These are phyloP conservation scores for Cataglyphis rosenhaueri DNA, from an alignment of 2,888 invertebrate genomes.

Conservation along the genomic window DNA sequence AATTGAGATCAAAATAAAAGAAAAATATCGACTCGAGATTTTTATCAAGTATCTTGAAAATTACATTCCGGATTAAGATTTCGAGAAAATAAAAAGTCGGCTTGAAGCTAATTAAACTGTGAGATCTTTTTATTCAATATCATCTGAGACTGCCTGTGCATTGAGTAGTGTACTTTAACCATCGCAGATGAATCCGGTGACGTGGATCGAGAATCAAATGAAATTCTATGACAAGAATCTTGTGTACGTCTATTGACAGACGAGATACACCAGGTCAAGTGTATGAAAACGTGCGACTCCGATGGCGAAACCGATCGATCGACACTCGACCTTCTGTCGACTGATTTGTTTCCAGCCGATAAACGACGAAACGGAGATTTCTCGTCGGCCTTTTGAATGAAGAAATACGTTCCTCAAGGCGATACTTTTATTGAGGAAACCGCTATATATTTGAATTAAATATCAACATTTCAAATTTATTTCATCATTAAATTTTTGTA, in stretches of 20 bases:
- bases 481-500: not conserved
- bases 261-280: not conserved
- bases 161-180: not conserved
- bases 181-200: not conserved
- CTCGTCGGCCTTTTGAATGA: slow-evolving; percentile 2
- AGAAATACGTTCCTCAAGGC: not conserved
- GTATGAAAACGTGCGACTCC: not conserved
- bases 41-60: not conserved
- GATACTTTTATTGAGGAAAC: not conserved
- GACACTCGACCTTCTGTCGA: not conserved
- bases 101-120: not conserved
- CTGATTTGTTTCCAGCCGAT: slow-evolving; percentile 6
- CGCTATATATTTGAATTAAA: not conserved
- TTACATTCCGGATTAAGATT: not conserved
- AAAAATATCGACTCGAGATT: not conserved
- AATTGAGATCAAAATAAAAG: not conserved
- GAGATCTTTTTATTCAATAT: not conserved
- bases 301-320: not conserved
- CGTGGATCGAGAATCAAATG: not conserved
- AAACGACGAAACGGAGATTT: not conserved
- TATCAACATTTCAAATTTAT: not conserved
- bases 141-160: not conserved
- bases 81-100: not conserved
- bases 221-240: not conserved
- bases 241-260: slow-evolving; percentile 21